Base-by-base conservation (phyloP, 2,888 invertebrate genomes). In the Mesoligia furuncula region DNA sequence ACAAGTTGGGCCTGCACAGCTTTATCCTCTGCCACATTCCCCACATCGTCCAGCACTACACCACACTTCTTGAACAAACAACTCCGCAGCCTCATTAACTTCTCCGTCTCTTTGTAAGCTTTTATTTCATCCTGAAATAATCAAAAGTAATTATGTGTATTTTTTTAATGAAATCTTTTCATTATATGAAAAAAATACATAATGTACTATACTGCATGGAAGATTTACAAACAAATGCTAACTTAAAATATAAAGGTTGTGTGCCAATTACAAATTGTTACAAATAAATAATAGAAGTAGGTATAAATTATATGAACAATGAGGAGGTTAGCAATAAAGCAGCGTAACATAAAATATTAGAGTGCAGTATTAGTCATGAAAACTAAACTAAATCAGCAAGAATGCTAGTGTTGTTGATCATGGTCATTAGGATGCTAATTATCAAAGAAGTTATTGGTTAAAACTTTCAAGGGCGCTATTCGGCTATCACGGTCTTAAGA, bases 41-140 rank as follows among this genome's bases (percentile, higher is more conserved):
- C 95, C 0, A 89, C 86, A 77, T 95, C 94, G 81, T 95, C 93
- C 65, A 96, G 77, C 76, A 95, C 91, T 9, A 96, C 92, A 48
- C 96, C 96, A 87, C 95, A 95, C 42, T 90, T 93, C 83, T 94
- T 93, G 75, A 92, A 95, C n/a, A 96, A 89, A 13, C 90, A 90
- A 78, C 92, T 93, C 17, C 93, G 92, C 4, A 95, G 89, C 68
- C 90, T 92, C 85, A 93, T 89, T 9, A 93, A 48, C 72, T 94
- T 95, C 45, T 95, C 94, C 0, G 89, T 93, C 42, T 95, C 92
- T 80, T 93, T 90, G 80, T 93, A 96, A 5, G 92, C 93, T 85
- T 93, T 93, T 61, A 97, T 97, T 91, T 97, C 96, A 89, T 95
- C 94, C 96, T 97, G 72, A 45, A 81, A 75, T 36, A 51, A 36